Base-by-base conservation (phyloP, 2,113 vertebrate species). In the Onychorhynchus coronatus region DNA sequence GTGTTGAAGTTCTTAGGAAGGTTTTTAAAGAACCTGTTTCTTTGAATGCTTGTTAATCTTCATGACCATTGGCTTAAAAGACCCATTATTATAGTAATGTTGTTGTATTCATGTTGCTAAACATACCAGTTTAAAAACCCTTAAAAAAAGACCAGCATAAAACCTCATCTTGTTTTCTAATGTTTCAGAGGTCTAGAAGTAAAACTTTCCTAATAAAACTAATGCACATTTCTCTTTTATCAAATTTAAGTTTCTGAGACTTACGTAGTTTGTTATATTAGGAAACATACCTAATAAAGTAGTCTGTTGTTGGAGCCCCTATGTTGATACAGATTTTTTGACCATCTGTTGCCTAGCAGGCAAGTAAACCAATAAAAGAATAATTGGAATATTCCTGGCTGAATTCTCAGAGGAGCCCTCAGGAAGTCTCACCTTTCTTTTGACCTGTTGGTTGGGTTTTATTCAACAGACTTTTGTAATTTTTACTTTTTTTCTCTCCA, bases 351-450 rank as follows among this genome's bases (percentile, higher is more conserved):
- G 77, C 80, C 81, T 75, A 79, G 81, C 18, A 1, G 72, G 83
- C 91, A 95, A 72, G 67, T 95, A 76, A 94, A 78, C 49, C 68
- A 94, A 91, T 94, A 75, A 93, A 93, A 76, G 42, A 80, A 44
- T 76, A 87, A 74, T 55, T 91, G 62, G 62, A 94, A 53, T 94
- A 94, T 89, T 95, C 44, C 41, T 79, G 71, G 30, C 72, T 72
- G 72, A 81, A 50, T 87, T 88, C 87, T 89, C 47, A 75, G 41
- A 73, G 44, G 28, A 88, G 33, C 47, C 63, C 62, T 94, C 31
- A 35, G 87, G 86, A 96, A 77, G 35, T 58, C 89, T 92, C 68
- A 63, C 71, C 75, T 93, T 94, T 61, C 62, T 78, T 97, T 90
- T 96, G 92, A 88, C 73, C 91, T 79, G 11, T 56, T 75, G 59